These are phyloP conservation scores for Seira musarum DNA, from an alignment of 2,888 invertebrate species.

Conservation along the genomic window DNA sequence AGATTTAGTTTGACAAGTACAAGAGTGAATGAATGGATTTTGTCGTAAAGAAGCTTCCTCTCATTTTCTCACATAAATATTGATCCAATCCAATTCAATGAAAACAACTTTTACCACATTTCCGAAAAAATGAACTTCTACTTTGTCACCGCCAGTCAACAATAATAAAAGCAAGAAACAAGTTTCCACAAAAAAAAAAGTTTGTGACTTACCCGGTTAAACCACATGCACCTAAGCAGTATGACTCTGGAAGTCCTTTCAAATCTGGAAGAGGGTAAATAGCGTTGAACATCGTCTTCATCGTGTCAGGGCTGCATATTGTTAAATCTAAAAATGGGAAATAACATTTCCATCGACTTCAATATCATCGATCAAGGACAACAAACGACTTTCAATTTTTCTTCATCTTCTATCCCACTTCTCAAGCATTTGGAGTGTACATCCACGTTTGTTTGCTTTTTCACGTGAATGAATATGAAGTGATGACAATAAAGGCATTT, in stretches of 20 bases:
- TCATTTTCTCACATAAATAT: no score
- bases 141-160: no score
- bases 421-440: no score
- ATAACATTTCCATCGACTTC: background rate
- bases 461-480: background rate
- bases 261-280: conserved; percentile 68
- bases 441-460: background rate
- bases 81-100: no score
- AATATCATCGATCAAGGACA: background rate
- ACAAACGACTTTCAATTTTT: background rate
- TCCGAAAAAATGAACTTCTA: no score
- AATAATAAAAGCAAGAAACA: no score
- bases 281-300: conserved; percentile 65
- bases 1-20: no score
- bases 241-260: conserved; percentile 67
- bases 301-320: conserved; percentile 66
- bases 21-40: no score
- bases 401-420: background rate
- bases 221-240: conserved; percentile 65
- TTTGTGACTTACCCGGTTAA: conserved; percentile 59
- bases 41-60: no score
- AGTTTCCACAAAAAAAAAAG: no score
- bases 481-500: no score
- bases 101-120: no score
- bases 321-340: conserved; percentile 48